phyloP scores from a whole-genome alignment of 2,113 vertebrate species.

The Prinia subflava region DNA sequence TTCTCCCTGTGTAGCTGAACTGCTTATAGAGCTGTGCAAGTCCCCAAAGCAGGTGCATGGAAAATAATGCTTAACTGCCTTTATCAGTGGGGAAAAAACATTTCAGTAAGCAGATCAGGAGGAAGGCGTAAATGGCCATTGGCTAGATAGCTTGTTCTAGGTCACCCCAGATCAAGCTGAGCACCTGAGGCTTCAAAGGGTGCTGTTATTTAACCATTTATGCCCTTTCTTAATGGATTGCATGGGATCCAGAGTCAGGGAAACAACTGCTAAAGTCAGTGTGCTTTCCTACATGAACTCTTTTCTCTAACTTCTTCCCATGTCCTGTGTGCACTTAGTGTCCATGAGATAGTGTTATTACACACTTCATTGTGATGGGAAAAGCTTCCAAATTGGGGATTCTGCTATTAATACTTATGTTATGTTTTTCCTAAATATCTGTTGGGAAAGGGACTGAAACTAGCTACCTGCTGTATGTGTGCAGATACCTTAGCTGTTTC shows the following conservation, averaged over 20 bases:
- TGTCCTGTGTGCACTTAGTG: not conserved
- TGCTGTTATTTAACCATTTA: not conserved
- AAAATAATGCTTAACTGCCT: not conserved
- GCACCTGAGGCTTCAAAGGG: not conserved
- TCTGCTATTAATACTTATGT: not conserved
- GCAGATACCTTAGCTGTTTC: not conserved
- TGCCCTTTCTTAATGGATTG: not conserved
- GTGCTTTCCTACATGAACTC: not conserved
- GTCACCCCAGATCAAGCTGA: not conserved
- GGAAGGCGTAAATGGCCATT: not conserved
- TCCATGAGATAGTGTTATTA: not conserved
- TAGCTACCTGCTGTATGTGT: not conserved
- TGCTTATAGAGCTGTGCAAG: not conserved
- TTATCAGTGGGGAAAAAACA: not conserved
- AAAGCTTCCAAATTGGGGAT: not conserved
- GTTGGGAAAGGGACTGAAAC: not conserved
- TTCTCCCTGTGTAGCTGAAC: not conserved
- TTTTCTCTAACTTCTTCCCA: not conserved
- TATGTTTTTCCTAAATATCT: not conserved
- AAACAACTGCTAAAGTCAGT: not conserved
- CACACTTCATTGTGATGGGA: not conserved
- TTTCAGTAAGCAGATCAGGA: not conserved
- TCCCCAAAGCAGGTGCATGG: constrained; percentile 35
- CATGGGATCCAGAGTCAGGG: not conserved
- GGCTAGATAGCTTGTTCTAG: not conserved